Base-by-base conservation (phyloP, 1,140 invertebrate species). In the Stenopsyche tienmushanensis region DNA sequence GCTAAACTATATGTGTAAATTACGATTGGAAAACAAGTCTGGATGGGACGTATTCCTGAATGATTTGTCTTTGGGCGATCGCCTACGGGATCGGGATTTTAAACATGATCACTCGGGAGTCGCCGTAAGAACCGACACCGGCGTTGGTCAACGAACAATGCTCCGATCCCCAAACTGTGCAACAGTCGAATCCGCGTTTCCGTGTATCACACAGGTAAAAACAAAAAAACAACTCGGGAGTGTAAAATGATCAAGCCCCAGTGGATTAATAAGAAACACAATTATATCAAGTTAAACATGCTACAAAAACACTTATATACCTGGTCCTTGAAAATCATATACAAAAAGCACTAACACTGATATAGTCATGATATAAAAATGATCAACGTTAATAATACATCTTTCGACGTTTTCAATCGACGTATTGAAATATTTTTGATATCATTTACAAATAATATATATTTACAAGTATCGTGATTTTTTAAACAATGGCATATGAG, bases 21-120 rank as follows among this genome's bases (percentile, higher is more conserved):
- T n/a, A n/a, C n/a, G n/a, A n/a, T n/a, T n/a, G n/a, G n/a, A n/a
- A n/a, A n/a, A n/a, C n/a, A n/a, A n/a, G n/a, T n/a, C n/a, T n/a
- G n/a, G n/a, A n/a, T n/a, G n/a, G n/a, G n/a, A n/a, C n/a, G n/a
- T n/a, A n/a, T n/a, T n/a, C n/a, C n/a, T n/a, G n/a, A n/a, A n/a
- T n/a, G n/a, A n/a, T n/a, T n/a, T n/a, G n/a, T n/a, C n/a, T 7
- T 34, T 55, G 66, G 63, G 20, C 62, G 55, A 65, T 69, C 50
- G 67, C 67, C 67, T 42, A 54, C 47, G 68, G 68, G 68, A 70
- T 66, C 64, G 54, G 62, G 64, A 70, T 59, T 47, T 69, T 50
- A 42, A 55, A 29, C 59, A 60, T 60, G 54, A 70, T 70, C 65
- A 70, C 68, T 70, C 68, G 68, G 68, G 68, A 70, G 68, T 66